Percentiles rank a stretch among this genome's conserved stretches.
Conservation (phyloP, 2,113 vertebrate genomes). For the Mohoua ochrocephala region DNA sequence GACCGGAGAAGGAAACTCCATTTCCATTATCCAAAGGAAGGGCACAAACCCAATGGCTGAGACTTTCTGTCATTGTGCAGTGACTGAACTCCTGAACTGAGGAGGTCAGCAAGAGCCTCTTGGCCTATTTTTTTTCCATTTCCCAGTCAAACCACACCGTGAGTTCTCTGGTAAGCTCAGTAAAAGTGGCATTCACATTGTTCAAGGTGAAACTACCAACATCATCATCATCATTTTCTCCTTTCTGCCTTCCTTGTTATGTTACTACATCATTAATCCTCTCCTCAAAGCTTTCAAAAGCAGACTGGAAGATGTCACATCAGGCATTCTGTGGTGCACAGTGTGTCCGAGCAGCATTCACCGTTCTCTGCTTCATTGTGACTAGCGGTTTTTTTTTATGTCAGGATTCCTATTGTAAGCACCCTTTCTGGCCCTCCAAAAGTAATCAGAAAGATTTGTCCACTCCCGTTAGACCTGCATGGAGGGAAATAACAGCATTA, state of each 20-base stretch:
- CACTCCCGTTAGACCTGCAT: background rate
- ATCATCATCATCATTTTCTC: background rate
- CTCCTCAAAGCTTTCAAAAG: background rate
- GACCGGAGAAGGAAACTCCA: background rate
- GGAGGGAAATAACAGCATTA: conserved; percentile 2
- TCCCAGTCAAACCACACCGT: background rate
- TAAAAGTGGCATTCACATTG: background rate
- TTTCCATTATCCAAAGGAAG: background rate
- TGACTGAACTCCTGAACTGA: background rate
- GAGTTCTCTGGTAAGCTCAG: background rate
- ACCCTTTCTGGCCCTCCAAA: background rate
- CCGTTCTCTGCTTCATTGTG: background rate
- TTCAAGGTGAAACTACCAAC: background rate
- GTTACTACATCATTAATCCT: background rate
- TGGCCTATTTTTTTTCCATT: background rate
- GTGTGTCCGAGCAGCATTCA: background rate
- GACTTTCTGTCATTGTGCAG: background rate
- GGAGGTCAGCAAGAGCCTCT: background rate
- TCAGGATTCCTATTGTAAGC: background rate
- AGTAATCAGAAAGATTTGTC: conserved; percentile 25
- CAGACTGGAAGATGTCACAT: background rate
- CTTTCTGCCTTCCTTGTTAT: background rate
- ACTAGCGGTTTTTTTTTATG: background rate
- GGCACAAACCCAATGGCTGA: background rate
- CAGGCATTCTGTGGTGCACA: background rate